Conservation (phyloP, 2,888 invertebrate species). For the Drosophila nr. medialis region DNA sequence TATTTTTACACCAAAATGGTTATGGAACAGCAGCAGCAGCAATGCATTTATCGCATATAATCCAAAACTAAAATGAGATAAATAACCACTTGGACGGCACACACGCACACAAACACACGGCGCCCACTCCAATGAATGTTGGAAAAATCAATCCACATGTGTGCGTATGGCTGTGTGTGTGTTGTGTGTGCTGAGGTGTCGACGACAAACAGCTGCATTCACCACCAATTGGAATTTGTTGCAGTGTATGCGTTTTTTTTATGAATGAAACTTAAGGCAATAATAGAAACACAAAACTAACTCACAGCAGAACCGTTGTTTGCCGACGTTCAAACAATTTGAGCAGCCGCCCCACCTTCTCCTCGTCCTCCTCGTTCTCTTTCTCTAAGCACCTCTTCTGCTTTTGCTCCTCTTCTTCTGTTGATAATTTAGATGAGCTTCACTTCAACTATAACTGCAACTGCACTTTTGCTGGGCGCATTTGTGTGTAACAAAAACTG, state of each 20-base stretch:
- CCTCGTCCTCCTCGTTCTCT: slow-evolving; percentile 15
- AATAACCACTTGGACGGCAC: slow-evolving; percentile 64
- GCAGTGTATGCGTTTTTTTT: slow-evolving; percentile 53
- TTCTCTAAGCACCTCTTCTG: slow-evolving; percentile 6
- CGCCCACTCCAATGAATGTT: slow-evolving; percentile 37
- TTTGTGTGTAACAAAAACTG: slow-evolving; percentile 19
- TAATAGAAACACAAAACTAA: slow-evolving; percentile 36
- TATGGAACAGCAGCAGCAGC: slow-evolving; percentile 42
- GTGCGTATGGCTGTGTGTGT: slow-evolving; percentile 37
- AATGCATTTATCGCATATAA: slow-evolving; percentile 65
- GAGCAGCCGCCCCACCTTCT: background rate
- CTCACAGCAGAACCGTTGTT: slow-evolving; percentile 75
- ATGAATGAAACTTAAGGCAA: slow-evolving; percentile 64
- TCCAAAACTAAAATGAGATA: slow-evolving; percentile 45
- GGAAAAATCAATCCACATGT: slow-evolving; percentile 77
- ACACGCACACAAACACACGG: slow-evolving; percentile 22
- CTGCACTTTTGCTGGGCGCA: slow-evolving; percentile 47
- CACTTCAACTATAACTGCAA: slow-evolving; percentile 58
- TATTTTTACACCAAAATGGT: slow-evolving; percentile 58
- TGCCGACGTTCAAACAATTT: slow-evolving; percentile 26
- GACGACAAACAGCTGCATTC: slow-evolving; percentile 60
- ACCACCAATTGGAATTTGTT: slow-evolving; percentile 56
- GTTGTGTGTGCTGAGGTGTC: slow-evolving; percentile 23
- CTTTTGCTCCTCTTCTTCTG: slow-evolving; percentile 14
- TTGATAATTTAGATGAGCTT: slow-evolving; percentile 37